Percentiles rank a stretch among this genome's conserved stretches.
Conservation (phyloP, 2,888 invertebrate genomes). For the Linnaemya tessellans region DNA sequence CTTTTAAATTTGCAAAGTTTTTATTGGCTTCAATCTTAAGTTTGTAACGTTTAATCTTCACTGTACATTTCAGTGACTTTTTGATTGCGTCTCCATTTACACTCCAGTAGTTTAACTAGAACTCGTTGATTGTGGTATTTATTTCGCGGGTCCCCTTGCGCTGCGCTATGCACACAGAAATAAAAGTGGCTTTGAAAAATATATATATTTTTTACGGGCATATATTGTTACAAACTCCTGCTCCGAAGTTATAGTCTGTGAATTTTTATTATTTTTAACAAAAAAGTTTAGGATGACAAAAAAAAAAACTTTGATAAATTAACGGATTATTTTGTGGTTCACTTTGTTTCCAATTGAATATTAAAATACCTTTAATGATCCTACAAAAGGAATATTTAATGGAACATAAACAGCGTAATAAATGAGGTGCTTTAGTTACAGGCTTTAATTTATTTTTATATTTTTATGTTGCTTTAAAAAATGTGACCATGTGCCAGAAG, state of each 20-base stretch:
- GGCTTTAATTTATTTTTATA: background rate
- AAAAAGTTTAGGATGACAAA: background rate
- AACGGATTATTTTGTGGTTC: background rate
- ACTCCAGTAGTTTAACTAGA: background rate
- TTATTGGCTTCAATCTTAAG: too few species aligned
- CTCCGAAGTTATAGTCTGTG: too few species aligned
- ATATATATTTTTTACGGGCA: too few species aligned
- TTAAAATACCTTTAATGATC: slow-evolving; percentile 13
- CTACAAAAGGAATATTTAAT: slow-evolving; percentile 16
- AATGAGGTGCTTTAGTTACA: background rate
- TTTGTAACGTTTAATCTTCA: background rate
- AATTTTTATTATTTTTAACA: too few species aligned
- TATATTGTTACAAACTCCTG: too few species aligned
- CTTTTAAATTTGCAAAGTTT: too few species aligned
- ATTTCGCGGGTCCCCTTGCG: background rate
- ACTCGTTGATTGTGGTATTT: slow-evolving; percentile 3
- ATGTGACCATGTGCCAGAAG: too few species aligned
- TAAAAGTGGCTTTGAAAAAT: too few species aligned
- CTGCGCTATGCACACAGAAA: too few species aligned
- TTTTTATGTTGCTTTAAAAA: background rate
- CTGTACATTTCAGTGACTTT: slow-evolving; percentile 5
- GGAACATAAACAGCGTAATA: background rate
- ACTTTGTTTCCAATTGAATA: background rate
- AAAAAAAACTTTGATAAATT: background rate
- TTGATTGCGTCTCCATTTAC: background rate